Base-by-base conservation (phyloP, 2,888 invertebrate genomes). In the Pherbina coryleti region DNA sequence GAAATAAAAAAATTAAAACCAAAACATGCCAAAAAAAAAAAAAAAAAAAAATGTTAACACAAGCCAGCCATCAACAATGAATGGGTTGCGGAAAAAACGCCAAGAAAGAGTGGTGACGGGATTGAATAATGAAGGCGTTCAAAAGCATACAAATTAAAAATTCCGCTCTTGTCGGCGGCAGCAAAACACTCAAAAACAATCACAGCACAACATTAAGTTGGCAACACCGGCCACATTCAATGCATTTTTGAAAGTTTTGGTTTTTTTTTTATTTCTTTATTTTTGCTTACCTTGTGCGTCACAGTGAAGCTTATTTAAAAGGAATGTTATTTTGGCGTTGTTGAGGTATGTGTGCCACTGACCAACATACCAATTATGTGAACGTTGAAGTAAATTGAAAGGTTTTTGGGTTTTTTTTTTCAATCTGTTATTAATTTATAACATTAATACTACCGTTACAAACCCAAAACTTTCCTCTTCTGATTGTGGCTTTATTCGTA, bases 131-230 rank as follows among this genome's bases (percentile, higher is more conserved):
- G 11, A 28, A 51, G 55, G 57, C 28, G 57, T 57, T 71, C 9
- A 34, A n/a, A 57, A 34, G 55, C 71, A 57, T 71, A 70, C n/a
- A n/a, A 67, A 71, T 71, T 71, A 28, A 55, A 55, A 71, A 71
- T 71, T 55, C 34, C 71, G 9, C 53, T 55, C 31, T 5, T 55
- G 53, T 34, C 34, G 55, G 31, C 9, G 34, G 11, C n/a, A 34
- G 37, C 51, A 49, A 7, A 31, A 53, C n/a, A 70, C 31, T 5
- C 22, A 17, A 28, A 25, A 62, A 28, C 17, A 14, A 44, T 22
- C 55, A 55, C 55, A 55, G 55, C 9, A n/a, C n/a, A 60, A 60
- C 55, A 72, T 34, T 17, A 55, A 31, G 71, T 71, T 70, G 70
- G 70, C 70, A 70, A 37, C 22, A 55, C 9, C 60, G 60, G 60